phyloP scores from a whole-genome alignment of 1,140 invertebrate species.

The Batillaria attramentaria region DNA sequence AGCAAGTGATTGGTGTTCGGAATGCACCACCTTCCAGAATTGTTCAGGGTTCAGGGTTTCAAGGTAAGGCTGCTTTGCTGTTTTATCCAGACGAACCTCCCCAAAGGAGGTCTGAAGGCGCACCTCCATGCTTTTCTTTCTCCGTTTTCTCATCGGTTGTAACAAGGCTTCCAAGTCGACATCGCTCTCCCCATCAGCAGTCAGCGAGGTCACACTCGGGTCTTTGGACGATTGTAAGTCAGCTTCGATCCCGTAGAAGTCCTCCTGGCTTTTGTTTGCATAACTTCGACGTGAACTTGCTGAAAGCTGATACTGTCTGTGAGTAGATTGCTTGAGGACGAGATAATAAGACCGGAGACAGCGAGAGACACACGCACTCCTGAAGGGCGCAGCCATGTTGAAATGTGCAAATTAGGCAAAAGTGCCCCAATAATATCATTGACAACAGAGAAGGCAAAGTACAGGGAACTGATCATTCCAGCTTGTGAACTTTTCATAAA shows the following conservation, averaged over 20 bases:
- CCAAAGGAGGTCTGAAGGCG: neutral
- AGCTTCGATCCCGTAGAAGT: constrained; percentile 22
- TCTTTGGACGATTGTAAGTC: neutral
- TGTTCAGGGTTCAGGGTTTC: neutral
- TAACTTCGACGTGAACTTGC: no score
- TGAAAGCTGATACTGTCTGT: no score
- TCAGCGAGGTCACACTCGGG: neutral
- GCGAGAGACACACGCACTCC: constrained; percentile 3
- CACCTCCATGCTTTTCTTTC: neutral
- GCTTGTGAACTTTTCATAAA: no score
- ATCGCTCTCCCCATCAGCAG: neutral
- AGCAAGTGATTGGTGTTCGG: neutral
- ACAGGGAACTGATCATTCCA: no score
- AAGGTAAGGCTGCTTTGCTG: neutral
- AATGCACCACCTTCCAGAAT: neutral
- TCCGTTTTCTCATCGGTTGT: constrained; percentile 4
- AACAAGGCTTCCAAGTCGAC: neutral
- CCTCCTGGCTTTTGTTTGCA: constrained; percentile 16
- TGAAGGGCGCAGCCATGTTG: constrained; percentile 33
- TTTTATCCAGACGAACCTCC: constrained; percentile 8
- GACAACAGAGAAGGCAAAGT: no score
- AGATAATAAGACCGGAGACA: no score
- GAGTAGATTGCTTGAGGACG: no score
- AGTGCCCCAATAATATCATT: no score
- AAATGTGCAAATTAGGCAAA: no score